Evolutionary conservation across 2,113 vertebrate species (phyloP), one percentile per base, ranked within the genome.

Genomic region (Erinaceus europaeus): DNA sequence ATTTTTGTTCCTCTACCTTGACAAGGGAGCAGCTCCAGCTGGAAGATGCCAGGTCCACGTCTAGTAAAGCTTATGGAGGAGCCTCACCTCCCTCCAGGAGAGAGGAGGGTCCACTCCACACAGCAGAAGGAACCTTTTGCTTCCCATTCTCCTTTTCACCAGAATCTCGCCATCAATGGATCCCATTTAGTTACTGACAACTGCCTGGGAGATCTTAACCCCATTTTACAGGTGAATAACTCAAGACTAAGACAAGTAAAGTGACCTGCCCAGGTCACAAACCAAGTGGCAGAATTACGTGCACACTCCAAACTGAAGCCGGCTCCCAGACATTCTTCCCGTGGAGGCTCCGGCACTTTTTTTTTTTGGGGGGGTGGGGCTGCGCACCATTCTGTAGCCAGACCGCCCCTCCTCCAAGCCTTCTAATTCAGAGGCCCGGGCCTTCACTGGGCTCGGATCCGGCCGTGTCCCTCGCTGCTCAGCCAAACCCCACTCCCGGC

Each of bases 51-150:
- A 68, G 29, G 48, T 67, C 65, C 74, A 48, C 74, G 64, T 89
- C 61, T 48, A 88, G 27, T 69, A 46, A 81, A 90, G 73, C 14
- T 44, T 1, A 29, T 3, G 11, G 77, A 64, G 50, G n/a, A 90
- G 20, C 87, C 68, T 76, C 68, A 50, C 48, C 61, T 89, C 71
- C 82, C 78, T 93, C 75, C 81, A 82, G 40, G 73, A 72, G 46
- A 74, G 17, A 80, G 38, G 25, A 75, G 32, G 46, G 6, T 57
- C 86, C 73, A 69, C 59, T 44, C 74, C 38, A 65, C 64, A 85
- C 25, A 38, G 38, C 75, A 44, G 75, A 71, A 9, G 55, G 42
- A 73, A 74, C 34, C 38, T 61, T 52, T 55, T 68, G 57, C 12
- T 32, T 61, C 50, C n/a, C 48, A 59, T 78, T 84, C 57, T 81